phyloP scores from a whole-genome alignment of 2,113 vertebrate species.

The Brachyhypopomus gauderio region DNA sequence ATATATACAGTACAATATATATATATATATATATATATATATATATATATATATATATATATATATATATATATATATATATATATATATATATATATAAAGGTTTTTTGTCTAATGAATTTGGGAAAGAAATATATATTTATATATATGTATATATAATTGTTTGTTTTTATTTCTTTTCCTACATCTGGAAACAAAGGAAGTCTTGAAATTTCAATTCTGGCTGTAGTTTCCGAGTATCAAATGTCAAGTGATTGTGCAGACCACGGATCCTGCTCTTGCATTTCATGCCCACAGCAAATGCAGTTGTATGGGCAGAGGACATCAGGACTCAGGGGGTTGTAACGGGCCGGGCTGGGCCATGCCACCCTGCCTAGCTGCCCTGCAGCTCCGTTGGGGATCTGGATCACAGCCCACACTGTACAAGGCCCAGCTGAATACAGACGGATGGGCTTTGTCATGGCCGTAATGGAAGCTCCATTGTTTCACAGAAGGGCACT shows the following conservation, averaged over 20 bases:
- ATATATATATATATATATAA: too few relatives aligned
- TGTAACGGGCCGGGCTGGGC: neutral
- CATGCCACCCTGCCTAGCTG: neutral
- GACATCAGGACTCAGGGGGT: neutral
- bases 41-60: too few relatives aligned
- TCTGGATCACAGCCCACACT: neutral
- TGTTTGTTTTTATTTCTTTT: too few relatives aligned
- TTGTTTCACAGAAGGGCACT: conserved; percentile 35
- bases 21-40: too few relatives aligned
- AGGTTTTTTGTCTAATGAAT: too few relatives aligned
- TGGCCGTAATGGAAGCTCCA: conserved; percentile 52
- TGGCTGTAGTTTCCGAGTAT: neutral
- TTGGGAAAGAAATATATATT: too few relatives aligned
- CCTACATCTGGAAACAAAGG: too few relatives aligned
- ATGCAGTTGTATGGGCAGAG: neutral
- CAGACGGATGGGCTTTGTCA: conserved; percentile 27
- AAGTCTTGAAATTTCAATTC: too few relatives aligned
- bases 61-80: too few relatives aligned
- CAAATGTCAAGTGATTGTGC: neutral
- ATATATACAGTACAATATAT: too few relatives aligned
- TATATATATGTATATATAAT: too few relatives aligned
- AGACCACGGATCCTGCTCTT: neutral
- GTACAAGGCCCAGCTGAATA: conserved; percentile 31
- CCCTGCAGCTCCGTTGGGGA: neutral
- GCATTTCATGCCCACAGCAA: neutral